A percentile compares a stretch with the other conserved stretches of the same genome.
phyloP scores from a whole-genome alignment of 2,113 vertebrate species.

The Pomatostomus ruficeps region DNA sequence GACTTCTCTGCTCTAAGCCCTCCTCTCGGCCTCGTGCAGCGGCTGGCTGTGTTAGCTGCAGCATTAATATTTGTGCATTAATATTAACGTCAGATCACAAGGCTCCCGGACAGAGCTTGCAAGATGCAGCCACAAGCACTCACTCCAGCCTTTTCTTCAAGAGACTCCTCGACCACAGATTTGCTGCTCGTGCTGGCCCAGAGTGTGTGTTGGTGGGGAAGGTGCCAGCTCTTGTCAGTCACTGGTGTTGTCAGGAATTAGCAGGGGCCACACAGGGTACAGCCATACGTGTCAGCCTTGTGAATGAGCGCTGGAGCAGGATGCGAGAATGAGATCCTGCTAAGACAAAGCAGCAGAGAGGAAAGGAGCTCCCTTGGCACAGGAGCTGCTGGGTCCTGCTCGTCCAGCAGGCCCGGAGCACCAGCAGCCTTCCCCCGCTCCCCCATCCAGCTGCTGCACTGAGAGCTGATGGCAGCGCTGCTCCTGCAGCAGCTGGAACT shows the following conservation, averaged over 20 bases:
- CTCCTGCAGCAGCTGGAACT: background rate
- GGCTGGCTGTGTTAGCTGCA: background rate
- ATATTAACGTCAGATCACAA: background rate
- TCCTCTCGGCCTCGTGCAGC: background rate
- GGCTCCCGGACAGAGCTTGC: background rate
- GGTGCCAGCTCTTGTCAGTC: conserved; percentile 52
- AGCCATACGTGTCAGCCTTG: conserved; percentile 39
- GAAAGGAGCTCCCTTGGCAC: background rate
- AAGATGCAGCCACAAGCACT: background rate
- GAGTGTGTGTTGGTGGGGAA: conserved; percentile 26
- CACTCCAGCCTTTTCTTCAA: background rate
- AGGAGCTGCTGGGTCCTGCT: background rate
- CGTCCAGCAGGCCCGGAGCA: background rate
- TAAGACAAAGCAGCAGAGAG: background rate
- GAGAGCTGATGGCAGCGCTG: background rate
- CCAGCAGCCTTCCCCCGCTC: background rate
- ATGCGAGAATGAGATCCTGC: background rate
- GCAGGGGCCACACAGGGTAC: conserved; percentile 1
- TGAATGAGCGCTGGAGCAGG: conserved; percentile 36
- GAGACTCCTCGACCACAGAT: background rate
- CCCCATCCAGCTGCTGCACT: background rate
- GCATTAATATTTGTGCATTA: background rate
- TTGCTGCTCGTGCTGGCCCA: conserved; percentile 24
- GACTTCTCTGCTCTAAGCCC: background rate
- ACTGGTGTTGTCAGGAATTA: conserved; percentile 48